phyloP scores from a whole-genome alignment of 2,113 vertebrate species.

The Paraplagusia blochii region DNA sequence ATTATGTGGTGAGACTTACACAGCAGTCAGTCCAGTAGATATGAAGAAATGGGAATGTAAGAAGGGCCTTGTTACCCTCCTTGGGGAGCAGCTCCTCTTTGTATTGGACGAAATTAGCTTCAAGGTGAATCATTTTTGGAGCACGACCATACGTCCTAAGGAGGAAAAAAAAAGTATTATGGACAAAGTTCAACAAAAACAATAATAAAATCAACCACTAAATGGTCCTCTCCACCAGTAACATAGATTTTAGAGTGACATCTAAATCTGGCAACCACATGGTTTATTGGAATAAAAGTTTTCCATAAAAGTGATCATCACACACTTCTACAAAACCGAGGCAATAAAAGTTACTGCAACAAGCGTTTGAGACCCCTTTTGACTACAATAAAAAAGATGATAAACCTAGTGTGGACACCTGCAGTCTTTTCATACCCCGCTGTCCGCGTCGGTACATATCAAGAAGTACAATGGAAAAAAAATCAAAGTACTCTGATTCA shows the following conservation, averaged over 20 bases:
- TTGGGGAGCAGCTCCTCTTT: conserved; percentile 97
- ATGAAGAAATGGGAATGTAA: conserved; percentile 98
- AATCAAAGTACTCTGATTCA: neutral
- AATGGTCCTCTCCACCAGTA: too few relatives aligned
- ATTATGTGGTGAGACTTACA: conserved; percentile 76
- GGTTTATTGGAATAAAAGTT: neutral
- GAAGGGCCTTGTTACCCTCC: conserved; percentile 94
- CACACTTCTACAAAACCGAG: neutral
- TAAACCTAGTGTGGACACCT: too few relatives aligned
- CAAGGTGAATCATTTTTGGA: conserved; percentile 99
- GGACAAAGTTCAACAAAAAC: too few relatives aligned
- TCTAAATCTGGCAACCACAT: neutral
- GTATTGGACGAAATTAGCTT: conserved; percentile 98
- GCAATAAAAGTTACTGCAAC: neutral
- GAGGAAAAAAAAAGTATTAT: conserved; percentile 5
- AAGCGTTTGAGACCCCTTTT: neutral
- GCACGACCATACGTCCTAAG: conserved; percentile 92
- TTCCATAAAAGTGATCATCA: neutral
- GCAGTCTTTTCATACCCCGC: neutral
- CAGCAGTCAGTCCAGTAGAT: conserved; percentile 99
- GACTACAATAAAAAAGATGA: neutral
- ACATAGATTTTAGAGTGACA: too few relatives aligned
- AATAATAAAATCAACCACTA: too few relatives aligned
- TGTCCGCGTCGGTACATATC: too few relatives aligned
- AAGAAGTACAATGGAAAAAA: too few relatives aligned